These are phyloP conservation scores for Diabrotica undecimpunctata DNA, from an alignment of 1,140 invertebrate genomes.

Conservation along the genomic window DNA sequence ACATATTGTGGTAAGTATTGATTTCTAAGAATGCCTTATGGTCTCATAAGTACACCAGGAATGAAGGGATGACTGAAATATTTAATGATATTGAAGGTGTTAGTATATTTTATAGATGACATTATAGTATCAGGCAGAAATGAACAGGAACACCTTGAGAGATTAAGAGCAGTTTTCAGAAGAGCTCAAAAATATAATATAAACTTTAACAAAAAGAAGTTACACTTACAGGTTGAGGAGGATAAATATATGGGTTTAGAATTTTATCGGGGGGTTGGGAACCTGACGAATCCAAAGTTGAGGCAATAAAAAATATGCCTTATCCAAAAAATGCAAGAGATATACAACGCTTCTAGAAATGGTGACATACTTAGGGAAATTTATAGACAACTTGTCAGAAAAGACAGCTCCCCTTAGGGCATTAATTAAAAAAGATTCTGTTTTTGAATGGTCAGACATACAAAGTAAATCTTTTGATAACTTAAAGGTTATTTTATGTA, in stretches of 20 bases:
- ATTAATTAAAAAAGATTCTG: too few relatives aligned
- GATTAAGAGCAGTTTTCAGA: conserved; percentile 24
- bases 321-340: too few relatives aligned
- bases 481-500: too few relatives aligned
- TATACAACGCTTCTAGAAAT: too few relatives aligned
- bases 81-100: conserved; percentile 20
- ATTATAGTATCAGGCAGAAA: conserved; percentile 13
- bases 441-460: too few relatives aligned
- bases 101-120: conserved; percentile 21
- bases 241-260: too few relatives aligned
- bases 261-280: not conserved
- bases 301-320: too few relatives aligned
- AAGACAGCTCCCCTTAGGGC: too few relatives aligned
- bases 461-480: too few relatives aligned
- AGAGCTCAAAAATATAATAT: conserved; percentile 24
- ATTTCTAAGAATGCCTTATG: conserved; percentile 41
- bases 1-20: conserved; percentile 49
- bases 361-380: too few relatives aligned
- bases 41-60: conserved; percentile 26
- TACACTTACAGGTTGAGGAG: conserved; percentile 33
- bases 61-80: conserved; percentile 19
- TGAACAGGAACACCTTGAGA: conserved; percentile 4
- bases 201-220: conserved; percentile 39
- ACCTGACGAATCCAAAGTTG: too few relatives aligned
- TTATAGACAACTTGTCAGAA: too few relatives aligned